Percentiles rank a stretch among this genome's conserved stretches.
Conservation (phyloP, 1,140 invertebrate genomes). For the Carposina sasakii region DNA sequence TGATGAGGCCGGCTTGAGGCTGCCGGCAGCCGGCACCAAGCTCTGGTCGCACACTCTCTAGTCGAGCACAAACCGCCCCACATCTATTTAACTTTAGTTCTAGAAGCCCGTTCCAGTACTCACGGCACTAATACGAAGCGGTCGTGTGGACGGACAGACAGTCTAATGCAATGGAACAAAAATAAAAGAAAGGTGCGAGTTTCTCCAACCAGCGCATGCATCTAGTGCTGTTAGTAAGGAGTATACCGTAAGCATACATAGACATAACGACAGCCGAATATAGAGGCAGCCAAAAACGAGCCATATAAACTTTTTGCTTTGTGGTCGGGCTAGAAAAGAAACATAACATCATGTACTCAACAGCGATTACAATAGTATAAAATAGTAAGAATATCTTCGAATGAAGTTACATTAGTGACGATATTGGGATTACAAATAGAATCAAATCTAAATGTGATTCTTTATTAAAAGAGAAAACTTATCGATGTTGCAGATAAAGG, state of each 20-base stretch:
- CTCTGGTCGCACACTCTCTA: slow-evolving; percentile 17
- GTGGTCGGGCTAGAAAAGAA: slow-evolving; percentile 67
- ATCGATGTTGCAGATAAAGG: slow-evolving; percentile 37
- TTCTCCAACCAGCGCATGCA: slow-evolving; percentile 40
- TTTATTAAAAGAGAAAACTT: too few species aligned
- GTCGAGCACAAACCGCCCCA: slow-evolving; percentile 18
- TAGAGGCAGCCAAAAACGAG: slow-evolving; percentile 70
- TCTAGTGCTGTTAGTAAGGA: slow-evolving; percentile 52
- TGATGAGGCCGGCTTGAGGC: slow-evolving; percentile 16
- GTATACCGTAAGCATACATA: slow-evolving; percentile 68
- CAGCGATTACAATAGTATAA: slow-evolving; percentile 23
- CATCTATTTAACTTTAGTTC: slow-evolving; percentile 2
- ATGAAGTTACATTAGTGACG: slow-evolving; percentile 18
- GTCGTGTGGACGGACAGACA: slow-evolving; percentile 54
- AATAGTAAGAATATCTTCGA: too few species aligned
- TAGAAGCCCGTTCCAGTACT: slow-evolving; percentile 16
- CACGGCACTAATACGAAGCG: slow-evolving; percentile 33
- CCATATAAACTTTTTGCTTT: slow-evolving; percentile 70
- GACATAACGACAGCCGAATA: slow-evolving; percentile 67
- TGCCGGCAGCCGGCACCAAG: slow-evolving; percentile 11
- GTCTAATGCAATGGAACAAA: slow-evolving; percentile 20
- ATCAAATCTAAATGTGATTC: too few species aligned
- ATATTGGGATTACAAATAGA: too few species aligned
- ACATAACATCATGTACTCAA: slow-evolving; percentile 58
- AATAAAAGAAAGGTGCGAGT: slow-evolving; percentile 1